phyloP scores from a whole-genome alignment of 2,113 vertebrate species.

The Lanius ludovicianus region DNA sequence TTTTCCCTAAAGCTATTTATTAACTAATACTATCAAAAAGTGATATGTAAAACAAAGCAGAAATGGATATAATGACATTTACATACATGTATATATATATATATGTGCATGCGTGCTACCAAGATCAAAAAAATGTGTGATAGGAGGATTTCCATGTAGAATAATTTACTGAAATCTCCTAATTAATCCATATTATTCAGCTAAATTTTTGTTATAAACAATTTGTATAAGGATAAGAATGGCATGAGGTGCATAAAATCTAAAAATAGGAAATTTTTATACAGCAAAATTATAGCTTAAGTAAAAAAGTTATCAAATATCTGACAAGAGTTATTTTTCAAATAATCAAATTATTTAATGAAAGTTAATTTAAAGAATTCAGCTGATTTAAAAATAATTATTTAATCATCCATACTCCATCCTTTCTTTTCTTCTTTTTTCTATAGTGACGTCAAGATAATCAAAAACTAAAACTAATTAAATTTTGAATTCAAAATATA shows the following conservation, averaged over 20 bases:
- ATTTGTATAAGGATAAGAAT: background rate
- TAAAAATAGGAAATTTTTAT: background rate
- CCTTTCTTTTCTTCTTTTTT: background rate
- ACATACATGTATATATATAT: background rate
- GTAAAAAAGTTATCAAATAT: background rate
- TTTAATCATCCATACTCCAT: background rate
- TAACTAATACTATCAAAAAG: background rate
- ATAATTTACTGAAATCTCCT: background rate
- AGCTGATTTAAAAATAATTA: background rate
- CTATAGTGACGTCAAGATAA: background rate
- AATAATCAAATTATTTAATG: background rate
- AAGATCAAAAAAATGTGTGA: background rate
- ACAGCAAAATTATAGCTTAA: background rate
- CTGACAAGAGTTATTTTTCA: background rate
- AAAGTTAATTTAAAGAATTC: background rate
- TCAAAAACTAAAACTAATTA: background rate
- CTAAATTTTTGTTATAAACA: background rate
- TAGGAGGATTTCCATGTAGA: background rate
- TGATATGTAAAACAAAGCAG: background rate
- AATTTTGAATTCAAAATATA: background rate
- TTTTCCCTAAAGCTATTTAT: background rate
- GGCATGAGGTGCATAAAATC: background rate
- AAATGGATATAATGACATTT: background rate
- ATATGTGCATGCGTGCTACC: fast-evolving
- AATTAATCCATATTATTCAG: background rate